Evolutionary conservation across 2,888 invertebrate genomes (phyloP).

Genomic region (Osmoderma eremita): DNA sequence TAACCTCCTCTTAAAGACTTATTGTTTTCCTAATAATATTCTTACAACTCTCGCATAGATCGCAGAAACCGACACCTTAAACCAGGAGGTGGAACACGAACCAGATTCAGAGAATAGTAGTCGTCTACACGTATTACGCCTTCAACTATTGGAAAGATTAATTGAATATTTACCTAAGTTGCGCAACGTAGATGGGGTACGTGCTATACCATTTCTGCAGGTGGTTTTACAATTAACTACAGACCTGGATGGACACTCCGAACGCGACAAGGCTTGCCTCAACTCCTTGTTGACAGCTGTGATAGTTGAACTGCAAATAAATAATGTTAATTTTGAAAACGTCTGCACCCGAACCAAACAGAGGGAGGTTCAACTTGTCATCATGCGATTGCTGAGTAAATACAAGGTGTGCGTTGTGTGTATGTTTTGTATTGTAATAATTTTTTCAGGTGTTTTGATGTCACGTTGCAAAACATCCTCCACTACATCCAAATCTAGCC

Average conservation of each 20-base stretch:
- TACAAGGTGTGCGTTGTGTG: not conserved
- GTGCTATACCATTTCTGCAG: slow-evolving; percentile 93
- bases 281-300: slow-evolving; percentile 79
- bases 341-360: slow-evolving; percentile 75
- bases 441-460: slow-evolving; percentile 75
- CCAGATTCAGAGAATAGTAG: slow-evolving; percentile 60
- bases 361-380: slow-evolving; percentile 87
- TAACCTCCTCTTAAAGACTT: too few species aligned
- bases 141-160: slow-evolving; percentile 79
- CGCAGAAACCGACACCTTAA: slow-evolving; percentile 53
- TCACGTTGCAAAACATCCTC: slow-evolving; percentile 74
- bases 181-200: slow-evolving; percentile 80
- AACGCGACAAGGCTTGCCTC: slow-evolving; percentile 80
- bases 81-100: slow-evolving; percentile 55
- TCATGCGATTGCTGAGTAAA: slow-evolving; percentile 85
- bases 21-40: too few species aligned
- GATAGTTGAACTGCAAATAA: slow-evolving; percentile 77
- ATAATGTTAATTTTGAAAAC: slow-evolving; percentile 66
- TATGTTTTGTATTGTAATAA: not conserved
- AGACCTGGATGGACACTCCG: slow-evolving; percentile 87
- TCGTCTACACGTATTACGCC: slow-evolving; percentile 73
- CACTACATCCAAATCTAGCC: slow-evolving; percentile 57
- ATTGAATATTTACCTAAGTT: slow-evolving; percentile 82
- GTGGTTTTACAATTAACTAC: slow-evolving; percentile 89
- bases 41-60: slow-evolving; percentile 42